phyloP scores from a whole-genome alignment of 2,797 vertebrate genomes.

The Mormyrops attenuatus region DNA sequence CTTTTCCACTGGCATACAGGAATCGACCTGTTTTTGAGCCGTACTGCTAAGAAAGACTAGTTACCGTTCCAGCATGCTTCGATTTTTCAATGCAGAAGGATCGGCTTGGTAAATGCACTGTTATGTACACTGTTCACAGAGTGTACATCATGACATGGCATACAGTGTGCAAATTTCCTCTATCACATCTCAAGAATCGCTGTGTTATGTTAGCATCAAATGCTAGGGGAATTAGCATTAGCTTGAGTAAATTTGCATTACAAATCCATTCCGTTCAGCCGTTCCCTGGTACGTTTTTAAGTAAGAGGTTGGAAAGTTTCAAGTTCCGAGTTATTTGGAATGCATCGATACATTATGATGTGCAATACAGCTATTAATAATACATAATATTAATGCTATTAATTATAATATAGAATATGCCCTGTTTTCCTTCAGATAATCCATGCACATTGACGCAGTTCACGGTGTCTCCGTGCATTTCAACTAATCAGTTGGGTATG shows the following conservation, averaged over 20 bases:
- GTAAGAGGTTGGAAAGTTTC: neutral
- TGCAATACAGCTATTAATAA: neutral
- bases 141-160: neutral
- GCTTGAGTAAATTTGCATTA: neutral
- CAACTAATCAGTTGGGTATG: neutral
- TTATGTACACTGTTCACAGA: neutral
- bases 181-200: neutral
- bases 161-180: neutral
- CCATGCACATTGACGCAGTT: neutral
- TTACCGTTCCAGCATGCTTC: neutral
- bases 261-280: neutral
- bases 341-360: neutral
- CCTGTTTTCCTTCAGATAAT: neutral
- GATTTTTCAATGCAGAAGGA: neutral
- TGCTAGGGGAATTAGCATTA: neutral
- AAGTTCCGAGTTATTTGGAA: neutral
- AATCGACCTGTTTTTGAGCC: neutral
- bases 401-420: neutral
- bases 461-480: neutral
- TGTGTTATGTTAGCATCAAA: neutral
- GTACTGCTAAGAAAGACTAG: neutral
- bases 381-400: neutral
- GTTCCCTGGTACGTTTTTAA: neutral
- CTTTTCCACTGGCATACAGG: neutral
- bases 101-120: neutral